phyloP scores from a whole-genome alignment of 2,797 vertebrate species.

The Enteromius afrohamiltoni region DNA sequence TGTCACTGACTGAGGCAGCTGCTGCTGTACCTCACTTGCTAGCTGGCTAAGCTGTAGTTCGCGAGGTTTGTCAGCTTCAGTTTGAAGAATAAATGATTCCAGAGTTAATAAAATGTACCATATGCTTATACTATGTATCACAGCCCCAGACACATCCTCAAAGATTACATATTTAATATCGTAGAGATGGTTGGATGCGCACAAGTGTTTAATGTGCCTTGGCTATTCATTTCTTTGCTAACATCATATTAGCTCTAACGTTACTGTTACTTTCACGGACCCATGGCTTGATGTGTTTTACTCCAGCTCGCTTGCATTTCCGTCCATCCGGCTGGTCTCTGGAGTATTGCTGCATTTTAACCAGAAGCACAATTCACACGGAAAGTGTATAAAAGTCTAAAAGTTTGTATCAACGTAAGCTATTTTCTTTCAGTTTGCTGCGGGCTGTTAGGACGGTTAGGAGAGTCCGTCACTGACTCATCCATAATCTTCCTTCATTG shows the following conservation, averaged over 20 bases:
- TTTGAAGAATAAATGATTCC: background rate
- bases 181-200: background rate
- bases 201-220: background rate
- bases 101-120: background rate
- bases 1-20: conserved; percentile 65
- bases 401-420: background rate
- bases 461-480: conserved; percentile 28
- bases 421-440: conserved; percentile 24
- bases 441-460: conserved; percentile 16
- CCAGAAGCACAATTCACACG: background rate
- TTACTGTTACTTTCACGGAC: conserved; percentile 13
- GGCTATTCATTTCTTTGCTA: conserved; percentile 30
- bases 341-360: background rate
- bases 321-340: background rate
- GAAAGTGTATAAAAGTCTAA: background rate
- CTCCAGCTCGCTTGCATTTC: background rate
- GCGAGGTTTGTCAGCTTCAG: conserved; percentile 26
- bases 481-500: conserved; percentile 32
- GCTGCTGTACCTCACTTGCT: conserved; percentile 55
- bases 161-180: background rate
- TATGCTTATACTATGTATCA: background rate
- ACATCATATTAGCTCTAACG: background rate
- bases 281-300: background rate
- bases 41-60: conserved; percentile 46
- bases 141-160: background rate